Evolutionary conservation across 1,140 invertebrate genomes (phyloP).

Genomic region (Drosophila hydei): DNA sequence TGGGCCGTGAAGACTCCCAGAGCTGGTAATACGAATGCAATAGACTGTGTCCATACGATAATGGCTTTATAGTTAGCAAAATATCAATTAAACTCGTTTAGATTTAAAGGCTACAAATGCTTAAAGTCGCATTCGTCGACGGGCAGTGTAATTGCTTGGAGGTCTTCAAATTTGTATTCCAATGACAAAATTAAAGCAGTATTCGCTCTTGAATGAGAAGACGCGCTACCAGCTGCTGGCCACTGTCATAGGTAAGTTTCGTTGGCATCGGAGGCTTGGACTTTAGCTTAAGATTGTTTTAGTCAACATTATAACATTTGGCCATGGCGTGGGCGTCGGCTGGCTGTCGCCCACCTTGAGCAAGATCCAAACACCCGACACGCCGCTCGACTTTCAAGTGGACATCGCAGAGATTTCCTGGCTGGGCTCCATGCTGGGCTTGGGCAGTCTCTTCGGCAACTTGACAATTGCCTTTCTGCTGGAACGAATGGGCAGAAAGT

Average conservation of each 20-base stretch:
- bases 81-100: constrained; percentile 2
- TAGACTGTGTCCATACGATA: neutral
- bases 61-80: constrained; percentile 18
- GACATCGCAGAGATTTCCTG: constrained; percentile 75
- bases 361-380: constrained; percentile 54
- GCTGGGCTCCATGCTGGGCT: constrained; percentile 77
- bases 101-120: neutral
- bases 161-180: neutral
- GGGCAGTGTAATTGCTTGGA: neutral
- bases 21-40: constrained; percentile 8
- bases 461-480: constrained; percentile 74
- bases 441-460: constrained; percentile 74
- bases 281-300: neutral
- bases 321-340: constrained; percentile 84
- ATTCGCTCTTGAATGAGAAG: constrained; percentile 36
- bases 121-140: constrained; percentile 20
- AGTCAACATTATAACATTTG: constrained; percentile 84
- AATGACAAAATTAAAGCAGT: constrained; percentile 34
- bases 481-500: constrained; percentile 84
- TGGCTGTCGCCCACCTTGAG: constrained; percentile 84
- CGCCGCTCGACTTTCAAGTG: constrained; percentile 64
- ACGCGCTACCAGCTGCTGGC: constrained; percentile 69
- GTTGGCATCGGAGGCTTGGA: neutral
- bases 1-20: constrained; percentile 1
- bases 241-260: constrained; percentile 62